Base-by-base conservation (phyloP, 2,113 vertebrate genomes). In the Ascaphus truei region DNA sequence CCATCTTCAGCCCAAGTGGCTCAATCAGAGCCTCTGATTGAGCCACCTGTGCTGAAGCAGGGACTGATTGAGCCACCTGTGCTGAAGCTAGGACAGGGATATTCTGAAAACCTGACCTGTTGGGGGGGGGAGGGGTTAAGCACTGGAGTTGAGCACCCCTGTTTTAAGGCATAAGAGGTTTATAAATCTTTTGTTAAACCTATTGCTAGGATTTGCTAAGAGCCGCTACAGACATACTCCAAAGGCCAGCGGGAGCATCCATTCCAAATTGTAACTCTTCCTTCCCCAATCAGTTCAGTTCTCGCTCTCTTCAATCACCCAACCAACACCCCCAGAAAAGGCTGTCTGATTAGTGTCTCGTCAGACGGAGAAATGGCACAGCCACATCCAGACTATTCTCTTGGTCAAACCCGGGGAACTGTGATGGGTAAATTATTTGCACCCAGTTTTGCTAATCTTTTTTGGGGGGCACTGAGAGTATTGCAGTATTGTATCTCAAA, bases 141-240 rank as follows among this genome's bases (percentile, higher is more conserved):
- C n/a, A n/a, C n/a, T n/a, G n/a, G n/a, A n/a, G n/a, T n/a, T n/a
- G n/a, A n/a, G n/a, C n/a, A n/a, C n/a, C n/a, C n/a, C n/a, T n/a
- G n/a, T n/a, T 84, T 84, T 79, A 82, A 83, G 84, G 77, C 79
- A 78, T 77, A 72, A 81, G 76, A 71, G 79, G 77, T 84, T 83
- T 84, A 80, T 81, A 80, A 81, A 81, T 76, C 75, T 76, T 79
- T 81, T 83, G 75, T 77, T 75, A 73, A 80, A 72, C 76, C 81
- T 79, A 81, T 80, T 62, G 80, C 80, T 58, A 75, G 82, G 80
- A 84, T 86, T 85, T 84, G 78, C 80, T 85, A 81, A 85, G 80
- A 85, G 81, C 77, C 71, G 75, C 81, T 74, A 61, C 65, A 81
- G 81, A 76, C 78, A 73, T 78, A 85, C 83, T 81, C 77, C 78